Conservation (phyloP, 1,140 invertebrate species). For the Delia radicum region DNA sequence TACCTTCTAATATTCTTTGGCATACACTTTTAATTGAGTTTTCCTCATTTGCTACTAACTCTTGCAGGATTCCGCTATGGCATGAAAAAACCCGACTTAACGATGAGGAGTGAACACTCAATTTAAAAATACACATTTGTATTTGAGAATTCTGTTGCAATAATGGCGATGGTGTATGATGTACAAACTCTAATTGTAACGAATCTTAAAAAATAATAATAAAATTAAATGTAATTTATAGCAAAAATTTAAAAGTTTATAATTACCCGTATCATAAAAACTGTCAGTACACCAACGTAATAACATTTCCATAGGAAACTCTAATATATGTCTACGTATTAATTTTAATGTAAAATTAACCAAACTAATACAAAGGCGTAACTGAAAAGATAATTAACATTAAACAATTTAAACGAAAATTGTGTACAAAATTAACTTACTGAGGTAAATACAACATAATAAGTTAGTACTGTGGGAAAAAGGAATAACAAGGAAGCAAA, state of each 20-base stretch:
- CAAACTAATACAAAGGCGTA: constrained; percentile 35
- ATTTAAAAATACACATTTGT: constrained; percentile 27
- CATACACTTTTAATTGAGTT: constrained; percentile 27
- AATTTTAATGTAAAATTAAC: constrained; percentile 36
- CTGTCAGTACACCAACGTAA: constrained; percentile 38
- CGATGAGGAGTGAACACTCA: constrained; percentile 26
- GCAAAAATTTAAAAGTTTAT: neutral
- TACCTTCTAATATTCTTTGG: constrained; percentile 27
- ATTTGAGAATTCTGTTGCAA: constrained; percentile 16
- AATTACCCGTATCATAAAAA: constrained; percentile 30
- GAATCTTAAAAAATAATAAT: constrained; percentile 25
- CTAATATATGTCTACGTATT: constrained; percentile 46
- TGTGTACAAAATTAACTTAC: constrained; percentile 37
- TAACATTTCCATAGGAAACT: constrained; percentile 56
- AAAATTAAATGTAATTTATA: neutral
- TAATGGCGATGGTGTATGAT: constrained; percentile 26
- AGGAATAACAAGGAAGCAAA: constrained; percentile 49
- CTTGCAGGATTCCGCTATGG: constrained; percentile 31
- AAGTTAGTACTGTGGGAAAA: constrained; percentile 48
- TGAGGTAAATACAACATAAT: constrained; percentile 50
- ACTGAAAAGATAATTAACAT: neutral
- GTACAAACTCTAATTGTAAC: constrained; percentile 25
- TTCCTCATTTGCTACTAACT: constrained; percentile 24
- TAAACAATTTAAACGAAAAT: neutral
- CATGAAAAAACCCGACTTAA: constrained; percentile 27